These are phyloP conservation scores for Cyanoderma ruficeps DNA, from an alignment of 2,113 vertebrate genomes.

Conservation along the genomic window DNA sequence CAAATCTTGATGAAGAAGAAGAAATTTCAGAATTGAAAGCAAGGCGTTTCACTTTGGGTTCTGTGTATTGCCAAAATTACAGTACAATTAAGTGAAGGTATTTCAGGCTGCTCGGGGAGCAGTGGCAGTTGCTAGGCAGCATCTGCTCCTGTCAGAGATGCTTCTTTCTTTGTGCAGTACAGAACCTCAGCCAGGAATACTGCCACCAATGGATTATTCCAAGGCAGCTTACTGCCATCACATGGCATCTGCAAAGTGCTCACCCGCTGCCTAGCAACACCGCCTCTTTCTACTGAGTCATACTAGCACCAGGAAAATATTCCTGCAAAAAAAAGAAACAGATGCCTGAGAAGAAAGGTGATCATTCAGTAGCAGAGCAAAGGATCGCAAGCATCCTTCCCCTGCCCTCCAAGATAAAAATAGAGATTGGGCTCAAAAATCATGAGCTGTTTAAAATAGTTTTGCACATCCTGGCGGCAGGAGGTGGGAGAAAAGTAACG, in stretches of 20 bases:
- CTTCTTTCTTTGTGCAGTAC: constrained; percentile 45
- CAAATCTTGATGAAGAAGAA: background rate
- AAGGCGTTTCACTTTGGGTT: background rate
- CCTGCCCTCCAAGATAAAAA: constrained; percentile 41
- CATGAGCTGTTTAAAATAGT: constrained; percentile 36
- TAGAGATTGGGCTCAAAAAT: constrained; percentile 26
- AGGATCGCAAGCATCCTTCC: constrained; percentile 34
- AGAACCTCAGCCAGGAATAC: constrained; percentile 46
- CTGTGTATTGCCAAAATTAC: background rate
- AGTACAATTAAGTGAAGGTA: constrained; percentile 52
- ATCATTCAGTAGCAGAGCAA: constrained; percentile 46
- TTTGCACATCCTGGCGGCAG: background rate
- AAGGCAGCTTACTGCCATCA: constrained; percentile 68
- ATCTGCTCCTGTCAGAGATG: constrained; percentile 60
- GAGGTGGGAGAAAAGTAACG: background rate
- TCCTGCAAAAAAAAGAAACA: constrained; percentile 65
- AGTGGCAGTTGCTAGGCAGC: constrained; percentile 69
- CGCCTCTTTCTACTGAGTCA: constrained; percentile 68
- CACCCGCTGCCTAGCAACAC: constrained; percentile 66
- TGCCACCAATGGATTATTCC: constrained; percentile 64
- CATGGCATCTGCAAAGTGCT: constrained; percentile 65
- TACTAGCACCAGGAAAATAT: constrained; percentile 55
- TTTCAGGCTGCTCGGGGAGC: constrained; percentile 21
- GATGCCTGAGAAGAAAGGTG: constrained; percentile 64
- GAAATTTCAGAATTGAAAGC: background rate